Base-by-base conservation (phyloP, 2,113 vertebrate species). In the Pollachius pollachius region DNA sequence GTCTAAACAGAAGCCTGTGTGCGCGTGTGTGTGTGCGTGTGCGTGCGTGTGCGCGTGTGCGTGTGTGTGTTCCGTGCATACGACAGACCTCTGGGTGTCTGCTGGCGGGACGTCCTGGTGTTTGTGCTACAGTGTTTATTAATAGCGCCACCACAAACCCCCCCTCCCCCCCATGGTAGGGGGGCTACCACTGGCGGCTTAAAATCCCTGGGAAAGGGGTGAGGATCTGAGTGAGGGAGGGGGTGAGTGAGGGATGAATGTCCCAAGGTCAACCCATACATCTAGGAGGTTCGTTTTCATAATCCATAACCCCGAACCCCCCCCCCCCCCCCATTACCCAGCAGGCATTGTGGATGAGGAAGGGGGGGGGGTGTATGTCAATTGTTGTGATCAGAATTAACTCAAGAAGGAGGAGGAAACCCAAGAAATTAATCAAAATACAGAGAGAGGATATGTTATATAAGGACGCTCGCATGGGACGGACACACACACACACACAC, bases 61-160 rank as follows among this genome's bases (percentile, higher is more conserved):
- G 41, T 9, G 2, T 48, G 41, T 9, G 7, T 48, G 41, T 1
- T 2, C 2, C 4, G 41, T 48, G 41, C 41, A 13, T 48, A 13
- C 12, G 5, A 48, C 41, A 48, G 41, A 48, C 9, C 41, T 11
- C 41, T 13, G 61, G 81, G 81, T 82, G 84, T 82, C 80, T 66
- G 18, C 76, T 63, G 73, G 68, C 61, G 72, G 81, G 74, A 77
- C 79, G 77, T 82, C 69, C 73, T 68, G 65, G 76, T 75, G 74
- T 87, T 87, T 85, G 72, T 80, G 77, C 59, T 48, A 69, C 78
- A 62, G 59, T 66, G 74, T 79, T 84, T 92, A 91, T 90, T 87
- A 84, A 86, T 92, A 92, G 88, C 23, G 8, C 4, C 30, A 2
- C 72, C 30, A 73, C 15, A 70, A 59, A 82, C 78, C 78, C 54